Conservation (phyloP, 2,888 invertebrate genomes). For the Pollenia angustigena region DNA sequence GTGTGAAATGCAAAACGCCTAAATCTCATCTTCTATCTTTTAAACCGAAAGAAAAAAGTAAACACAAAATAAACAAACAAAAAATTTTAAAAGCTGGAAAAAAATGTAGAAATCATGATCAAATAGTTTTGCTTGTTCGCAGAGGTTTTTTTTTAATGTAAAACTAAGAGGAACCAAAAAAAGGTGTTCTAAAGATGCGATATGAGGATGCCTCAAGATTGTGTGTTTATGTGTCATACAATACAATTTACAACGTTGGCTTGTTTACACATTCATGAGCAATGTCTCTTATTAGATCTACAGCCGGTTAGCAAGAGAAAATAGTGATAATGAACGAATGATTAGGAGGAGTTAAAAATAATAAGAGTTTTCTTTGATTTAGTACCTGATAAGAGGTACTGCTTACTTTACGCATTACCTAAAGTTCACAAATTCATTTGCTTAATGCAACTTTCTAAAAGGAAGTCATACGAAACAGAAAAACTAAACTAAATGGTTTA, state of each 20-base stretch:
- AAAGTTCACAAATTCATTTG: background rate
- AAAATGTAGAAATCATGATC: conserved; percentile 60
- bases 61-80: background rate
- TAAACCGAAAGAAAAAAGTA: background rate
- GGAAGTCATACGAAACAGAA: no score
- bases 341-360: background rate
- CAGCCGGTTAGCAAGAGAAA: background rate
- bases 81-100: background rate
- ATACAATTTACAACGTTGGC: conserved; percentile 16
- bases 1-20: conserved; percentile 73
- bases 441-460: no score
- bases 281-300: background rate
- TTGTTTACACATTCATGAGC: background rate
- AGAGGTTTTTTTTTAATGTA: background rate
- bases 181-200: background rate
- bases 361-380: background rate
- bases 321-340: background rate
- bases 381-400: background rate
- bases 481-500: no score
- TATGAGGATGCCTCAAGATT: conserved; percentile 1
- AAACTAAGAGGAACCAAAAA: background rate
- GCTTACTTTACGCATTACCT: background rate
- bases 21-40: conserved; percentile 32
- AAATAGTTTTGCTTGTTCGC: conserved; percentile 65
- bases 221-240: conserved; percentile 22